A percentile compares a stretch with the other conserved stretches of the same genome.
Evolutionary conservation across 2,888 invertebrate species (phyloP).

Genomic region (Polyploca ridens): DNA sequence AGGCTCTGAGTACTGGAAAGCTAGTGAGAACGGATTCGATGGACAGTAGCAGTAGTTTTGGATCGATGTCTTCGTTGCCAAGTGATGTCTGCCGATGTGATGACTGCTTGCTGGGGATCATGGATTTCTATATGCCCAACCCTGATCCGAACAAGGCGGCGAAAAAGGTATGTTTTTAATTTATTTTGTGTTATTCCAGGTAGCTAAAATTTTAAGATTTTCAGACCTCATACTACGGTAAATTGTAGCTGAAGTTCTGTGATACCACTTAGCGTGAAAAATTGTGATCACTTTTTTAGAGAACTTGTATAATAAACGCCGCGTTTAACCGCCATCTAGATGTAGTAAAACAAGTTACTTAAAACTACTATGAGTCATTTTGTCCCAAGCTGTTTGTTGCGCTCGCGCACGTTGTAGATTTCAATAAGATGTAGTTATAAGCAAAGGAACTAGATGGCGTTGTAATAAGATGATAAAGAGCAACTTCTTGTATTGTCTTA

Average conservation of each 20-base stretch:
- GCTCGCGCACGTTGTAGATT: background rate
- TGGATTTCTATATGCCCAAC: slow-evolving; percentile 87
- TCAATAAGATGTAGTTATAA: background rate
- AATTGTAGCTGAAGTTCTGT: too few relatives aligned
- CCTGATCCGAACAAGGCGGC: slow-evolving; percentile 79
- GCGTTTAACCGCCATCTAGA: background rate
- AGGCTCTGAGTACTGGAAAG: slow-evolving; percentile 85
- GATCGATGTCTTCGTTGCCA: slow-evolving; percentile 87
- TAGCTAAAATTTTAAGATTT: background rate
- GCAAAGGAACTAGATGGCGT: background rate
- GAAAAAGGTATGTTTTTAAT: slow-evolving; percentile 84
- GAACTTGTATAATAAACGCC: background rate
- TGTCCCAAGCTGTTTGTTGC: background rate
- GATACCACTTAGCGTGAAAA: background rate
- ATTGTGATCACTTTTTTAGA: background rate
- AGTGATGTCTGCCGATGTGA: slow-evolving; percentile 93
- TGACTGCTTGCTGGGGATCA: slow-evolving; percentile 92
- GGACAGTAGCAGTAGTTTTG: slow-evolving; percentile 89
- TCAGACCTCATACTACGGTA: background rate
- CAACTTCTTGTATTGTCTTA: too few relatives aligned
- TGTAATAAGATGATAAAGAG: background rate
- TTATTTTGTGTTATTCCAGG: slow-evolving; percentile 10
- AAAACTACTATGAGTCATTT: background rate
- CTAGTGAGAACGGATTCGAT: slow-evolving; percentile 90
- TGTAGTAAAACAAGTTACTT: background rate